Evolutionary conservation across 2,113 vertebrate species (phyloP).

Genomic region (Hydrolagus affinis): DNA sequence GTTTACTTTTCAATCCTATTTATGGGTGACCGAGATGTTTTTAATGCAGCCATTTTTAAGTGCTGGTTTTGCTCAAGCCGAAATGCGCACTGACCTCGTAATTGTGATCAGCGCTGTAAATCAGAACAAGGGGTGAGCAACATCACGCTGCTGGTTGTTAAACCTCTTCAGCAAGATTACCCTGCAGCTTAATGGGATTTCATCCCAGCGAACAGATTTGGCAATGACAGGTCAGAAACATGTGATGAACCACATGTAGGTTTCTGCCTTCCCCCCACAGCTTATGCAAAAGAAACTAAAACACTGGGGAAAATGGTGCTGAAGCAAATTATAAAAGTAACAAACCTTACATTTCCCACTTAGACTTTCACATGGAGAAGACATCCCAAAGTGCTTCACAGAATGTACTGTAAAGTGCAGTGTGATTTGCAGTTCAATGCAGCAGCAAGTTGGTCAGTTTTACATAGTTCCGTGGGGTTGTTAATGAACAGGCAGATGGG

Average conservation of each 20-base stretch:
- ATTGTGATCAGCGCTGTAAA: neutral
- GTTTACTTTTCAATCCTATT: too few relatives aligned
- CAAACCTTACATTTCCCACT: too few relatives aligned
- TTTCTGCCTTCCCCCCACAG: neutral
- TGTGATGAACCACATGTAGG: neutral
- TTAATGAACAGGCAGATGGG: too few relatives aligned
- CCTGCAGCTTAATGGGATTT: neutral
- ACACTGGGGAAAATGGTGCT: neutral
- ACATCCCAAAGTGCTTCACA: too few relatives aligned
- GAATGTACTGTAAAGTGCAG: too few relatives aligned
- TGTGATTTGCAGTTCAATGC: too few relatives aligned
- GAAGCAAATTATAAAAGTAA: neutral
- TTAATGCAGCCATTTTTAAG: neutral
- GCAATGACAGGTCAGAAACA: constrained; percentile 1
- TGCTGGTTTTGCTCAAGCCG: neutral
- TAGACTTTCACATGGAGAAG: too few relatives aligned
- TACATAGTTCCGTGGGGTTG: too few relatives aligned
- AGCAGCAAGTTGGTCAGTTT: too few relatives aligned
- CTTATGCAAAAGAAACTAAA: constrained; percentile 1
- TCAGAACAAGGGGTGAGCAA: neutral
- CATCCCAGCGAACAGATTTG: neutral
- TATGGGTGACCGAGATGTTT: neutral
- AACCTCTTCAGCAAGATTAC: constrained; percentile 12
- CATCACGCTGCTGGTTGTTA: constrained; percentile 11
- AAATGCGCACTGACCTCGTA: neutral